Evolutionary conservation across 2,888 invertebrate species (phyloP).

Genomic region (Drosophila emarginata): DNA sequence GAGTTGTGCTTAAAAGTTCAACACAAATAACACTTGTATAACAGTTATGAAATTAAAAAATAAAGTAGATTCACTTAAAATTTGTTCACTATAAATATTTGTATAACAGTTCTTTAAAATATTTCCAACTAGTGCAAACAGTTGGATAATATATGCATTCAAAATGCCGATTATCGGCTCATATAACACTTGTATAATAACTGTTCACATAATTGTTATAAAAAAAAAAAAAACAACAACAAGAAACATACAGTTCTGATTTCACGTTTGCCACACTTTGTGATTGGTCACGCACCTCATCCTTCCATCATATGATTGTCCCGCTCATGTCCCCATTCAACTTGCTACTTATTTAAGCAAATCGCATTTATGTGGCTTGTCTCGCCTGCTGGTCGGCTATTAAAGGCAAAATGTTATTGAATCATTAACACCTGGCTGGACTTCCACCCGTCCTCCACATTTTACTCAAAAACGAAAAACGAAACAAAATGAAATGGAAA

Average conservation of each 20-base stretch:
- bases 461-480: constrained; percentile 1
- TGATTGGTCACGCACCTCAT: not conserved
- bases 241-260: not conserved
- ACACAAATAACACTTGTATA: too few relatives aligned
- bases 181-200: not conserved
- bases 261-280: constrained; percentile 1
- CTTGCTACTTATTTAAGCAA: constrained; percentile 16
- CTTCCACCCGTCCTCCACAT: constrained; percentile 3
- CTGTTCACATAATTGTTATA: too few relatives aligned
- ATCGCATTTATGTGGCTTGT: constrained; percentile 70
- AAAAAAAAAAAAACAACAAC: too few relatives aligned
- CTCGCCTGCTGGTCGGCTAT: constrained; percentile 62
- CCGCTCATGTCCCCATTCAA: constrained; percentile 8
- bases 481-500: not conserved
- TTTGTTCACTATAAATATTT: too few relatives aligned
- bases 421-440: constrained; percentile 69
- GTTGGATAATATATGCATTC: too few relatives aligned
- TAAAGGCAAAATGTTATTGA: constrained; percentile 74
- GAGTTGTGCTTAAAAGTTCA: too few relatives aligned
- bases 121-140: too few relatives aligned
- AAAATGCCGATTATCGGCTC: too few relatives aligned
- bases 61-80: too few relatives aligned
- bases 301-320: not conserved
- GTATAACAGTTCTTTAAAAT: not conserved
- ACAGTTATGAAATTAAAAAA: not conserved